These are phyloP conservation scores for Hesperia comma DNA, from an alignment of 2,888 invertebrate genomes.

Conservation along the genomic window DNA sequence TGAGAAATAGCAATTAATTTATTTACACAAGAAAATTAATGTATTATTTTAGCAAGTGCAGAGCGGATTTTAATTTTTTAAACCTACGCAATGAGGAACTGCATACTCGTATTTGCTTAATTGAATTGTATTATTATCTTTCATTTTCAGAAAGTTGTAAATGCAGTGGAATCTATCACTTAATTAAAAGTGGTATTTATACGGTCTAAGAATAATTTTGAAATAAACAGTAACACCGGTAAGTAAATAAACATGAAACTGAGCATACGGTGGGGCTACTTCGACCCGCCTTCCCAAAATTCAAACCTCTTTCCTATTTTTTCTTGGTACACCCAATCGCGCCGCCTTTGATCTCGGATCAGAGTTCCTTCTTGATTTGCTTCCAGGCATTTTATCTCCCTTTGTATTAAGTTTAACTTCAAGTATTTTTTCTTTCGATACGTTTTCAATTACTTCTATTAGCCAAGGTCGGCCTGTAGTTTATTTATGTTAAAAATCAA, in stretches of 20 bases:
- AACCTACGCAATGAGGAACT: too few species aligned
- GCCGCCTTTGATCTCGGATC: conserved; percentile 30
- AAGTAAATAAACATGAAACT: conserved; percentile 28
- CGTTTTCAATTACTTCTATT: conserved; percentile 17
- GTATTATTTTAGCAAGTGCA: too few species aligned
- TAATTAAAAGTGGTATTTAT: not conserved
- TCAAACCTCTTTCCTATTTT: conserved; percentile 32
- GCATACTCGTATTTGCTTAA: too few species aligned
- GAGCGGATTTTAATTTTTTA: too few species aligned
- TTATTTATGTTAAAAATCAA: not conserved
- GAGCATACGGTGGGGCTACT: conserved; percentile 15
- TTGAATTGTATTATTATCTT: too few species aligned
- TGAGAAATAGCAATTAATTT: too few species aligned
- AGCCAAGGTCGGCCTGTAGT: not conserved
- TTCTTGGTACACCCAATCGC: conserved; percentile 31
- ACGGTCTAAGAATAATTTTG: conserved; percentile 7
- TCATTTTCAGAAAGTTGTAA: too few species aligned
- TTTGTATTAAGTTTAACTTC: conserved; percentile 16
- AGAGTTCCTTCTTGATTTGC: conserved; percentile 27
- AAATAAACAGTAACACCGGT: conserved; percentile 21
- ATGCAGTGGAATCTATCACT: too few species aligned
- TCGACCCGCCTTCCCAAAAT: conserved; percentile 21
- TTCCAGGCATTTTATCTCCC: conserved; percentile 27
- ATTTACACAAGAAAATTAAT: too few species aligned
- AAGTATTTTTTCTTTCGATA: conserved; percentile 22